Evolutionary conservation across 2,797 vertebrate genomes (phyloP).

Genomic region (Alcedo quadribrachys): DNA sequence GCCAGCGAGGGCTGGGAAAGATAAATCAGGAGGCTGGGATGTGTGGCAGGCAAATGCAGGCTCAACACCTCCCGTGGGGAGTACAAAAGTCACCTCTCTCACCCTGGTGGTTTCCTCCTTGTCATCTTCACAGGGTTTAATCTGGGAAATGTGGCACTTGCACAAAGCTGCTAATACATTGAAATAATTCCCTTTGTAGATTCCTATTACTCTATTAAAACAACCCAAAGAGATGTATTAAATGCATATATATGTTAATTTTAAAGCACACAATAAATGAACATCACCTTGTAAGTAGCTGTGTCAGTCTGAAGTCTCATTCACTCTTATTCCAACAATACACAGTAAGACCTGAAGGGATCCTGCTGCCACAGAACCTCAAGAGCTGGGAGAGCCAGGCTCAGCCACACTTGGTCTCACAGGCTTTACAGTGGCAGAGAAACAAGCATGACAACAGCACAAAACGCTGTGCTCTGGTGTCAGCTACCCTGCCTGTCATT

Average conservation of each 20-base stretch:
- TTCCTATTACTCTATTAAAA: not conserved
- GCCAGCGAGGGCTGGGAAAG: not conserved
- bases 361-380: not conserved
- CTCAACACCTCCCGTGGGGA: accelerated
- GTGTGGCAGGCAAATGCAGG: accelerated
- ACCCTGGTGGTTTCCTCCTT: not conserved
- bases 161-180: not conserved
- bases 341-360: not conserved
- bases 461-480: accelerated
- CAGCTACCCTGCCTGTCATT: accelerated
- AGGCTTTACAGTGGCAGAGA: accelerated
- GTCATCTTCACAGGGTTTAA: not conserved
- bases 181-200: not conserved
- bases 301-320: not conserved
- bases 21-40: not conserved
- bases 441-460: accelerated
- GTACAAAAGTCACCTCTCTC: not conserved
- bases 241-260: not conserved
- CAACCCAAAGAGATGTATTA: not conserved
- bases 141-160: not conserved
- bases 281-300: not conserved
- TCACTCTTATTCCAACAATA: not conserved
- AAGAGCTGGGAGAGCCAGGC: not conserved
- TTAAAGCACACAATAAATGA: not conserved
- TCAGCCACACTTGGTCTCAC: not conserved